Conservation (phyloP, 2,113 vertebrate species). For the Chamaea fasciata region DNA sequence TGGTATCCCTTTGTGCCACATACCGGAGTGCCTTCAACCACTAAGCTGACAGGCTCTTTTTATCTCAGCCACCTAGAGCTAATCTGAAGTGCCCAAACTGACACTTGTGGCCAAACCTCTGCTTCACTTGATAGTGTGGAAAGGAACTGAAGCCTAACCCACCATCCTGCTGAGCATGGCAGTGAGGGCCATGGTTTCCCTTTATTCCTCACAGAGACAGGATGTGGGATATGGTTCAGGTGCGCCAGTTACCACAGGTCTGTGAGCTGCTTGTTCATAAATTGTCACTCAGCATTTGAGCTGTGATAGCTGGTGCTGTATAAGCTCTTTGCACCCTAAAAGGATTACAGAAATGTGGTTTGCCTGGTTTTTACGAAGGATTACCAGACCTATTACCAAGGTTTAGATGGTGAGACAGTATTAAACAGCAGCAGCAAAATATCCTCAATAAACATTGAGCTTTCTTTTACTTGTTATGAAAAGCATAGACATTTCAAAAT, state of each 20-base stretch:
- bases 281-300: neutral
- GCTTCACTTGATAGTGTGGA: neutral
- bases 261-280: neutral
- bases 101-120: neutral
- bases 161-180: neutral
- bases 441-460: neutral
- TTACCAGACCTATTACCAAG: neutral
- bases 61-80: neutral
- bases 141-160: neutral
- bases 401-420: neutral
- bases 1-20: neutral
- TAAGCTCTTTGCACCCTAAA: neutral
- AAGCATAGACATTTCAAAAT: neutral
- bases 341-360: neutral
- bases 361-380: neutral
- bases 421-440: neutral
- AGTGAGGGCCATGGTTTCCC: neutral
- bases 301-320: neutral
- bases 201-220: accelerated
- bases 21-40: neutral
- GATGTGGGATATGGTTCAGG: neutral
- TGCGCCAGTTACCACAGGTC: neutral
- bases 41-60: neutral
- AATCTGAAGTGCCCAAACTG: neutral
- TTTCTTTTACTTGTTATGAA: neutral